Evolutionary conservation across 2,888 invertebrate genomes (phyloP), one percentile per base, ranked within the genome.

Genomic region (Ophion obscuratus): DNA sequence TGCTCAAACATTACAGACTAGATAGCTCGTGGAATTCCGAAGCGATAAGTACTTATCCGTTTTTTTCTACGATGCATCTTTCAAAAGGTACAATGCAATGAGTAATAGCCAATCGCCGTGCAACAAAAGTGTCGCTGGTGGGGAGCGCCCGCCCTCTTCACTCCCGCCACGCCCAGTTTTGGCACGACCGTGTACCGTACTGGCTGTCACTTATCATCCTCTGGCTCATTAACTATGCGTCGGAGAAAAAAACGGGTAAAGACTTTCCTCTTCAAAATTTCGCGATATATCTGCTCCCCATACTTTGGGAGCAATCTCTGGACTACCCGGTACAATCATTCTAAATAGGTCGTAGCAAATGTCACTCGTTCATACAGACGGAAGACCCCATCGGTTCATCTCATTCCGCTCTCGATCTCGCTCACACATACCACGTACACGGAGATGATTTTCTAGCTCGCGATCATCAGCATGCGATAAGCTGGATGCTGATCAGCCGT

Each of bases 381-480:
- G 31, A 66, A n/a, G 36, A 66, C 59, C 17, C 57, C 40, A 59
- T 59, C 66, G 47, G 14, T 47, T 66, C 31, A 66, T 76, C 76
- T 66, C 53, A 47, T 62, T 53, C 67, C 20, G 2, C 20, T 59
- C 40, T 36, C 24, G 27, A 47, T 31, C 66, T 20, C 53, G 66
- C 76, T 47, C 31, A 36, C 31, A 36, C n/a, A 36, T 66, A 27
- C 17, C 61, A 24, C 24, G 61, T 61, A n/a, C 20, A 11, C 27
- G 31, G 14, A 31, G 53, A 71, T 71, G 27, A 77, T 77, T 77
- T 77, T 77, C 36, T 40, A 24, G 67, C 57, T 59, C 59, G 36
- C n/a, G 67, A 67, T 77, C 9, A 77, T 77, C 59, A 14, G 9
- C 9, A 40, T 5, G 40, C 66, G 77, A 77, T 77, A 67, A 77